Percentiles rank a stretch among this genome's conserved stretches.
Conservation (phyloP, 2,113 vertebrate species). For the Onychorhynchus coronatus region DNA sequence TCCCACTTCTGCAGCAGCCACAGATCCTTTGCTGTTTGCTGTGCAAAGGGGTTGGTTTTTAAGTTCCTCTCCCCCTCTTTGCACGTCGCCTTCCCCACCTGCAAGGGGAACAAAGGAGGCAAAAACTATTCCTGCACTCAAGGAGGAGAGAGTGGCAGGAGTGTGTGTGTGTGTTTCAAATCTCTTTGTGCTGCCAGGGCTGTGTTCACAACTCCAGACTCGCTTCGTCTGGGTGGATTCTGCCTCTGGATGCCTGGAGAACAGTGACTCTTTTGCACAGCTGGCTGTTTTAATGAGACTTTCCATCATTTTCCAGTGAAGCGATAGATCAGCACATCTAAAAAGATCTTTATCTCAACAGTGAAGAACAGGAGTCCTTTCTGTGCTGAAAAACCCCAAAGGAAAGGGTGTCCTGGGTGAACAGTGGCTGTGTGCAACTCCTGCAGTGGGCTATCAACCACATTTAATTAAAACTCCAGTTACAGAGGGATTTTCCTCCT, state of each 20-base stretch:
- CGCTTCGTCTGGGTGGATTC: background rate
- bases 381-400: background rate
- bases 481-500: background rate
- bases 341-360: background rate
- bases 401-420: background rate
- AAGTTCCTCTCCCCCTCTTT: background rate
- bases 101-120: background rate
- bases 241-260: background rate
- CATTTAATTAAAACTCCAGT: slow-evolving; percentile 31
- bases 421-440: background rate
- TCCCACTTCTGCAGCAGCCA: background rate
- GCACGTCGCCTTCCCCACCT: background rate
- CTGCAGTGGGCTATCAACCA: background rate
- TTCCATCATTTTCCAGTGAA: background rate
- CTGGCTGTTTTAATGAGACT: background rate
- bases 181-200: background rate
- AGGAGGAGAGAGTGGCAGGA: background rate
- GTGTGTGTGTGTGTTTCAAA: background rate
- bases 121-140: background rate
- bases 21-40: background rate
- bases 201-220: rapidly evolving
- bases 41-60: background rate
- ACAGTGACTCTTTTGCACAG: background rate
- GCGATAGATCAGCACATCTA: background rate
- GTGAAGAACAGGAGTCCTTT: background rate